Percentiles rank a stretch among this genome's conserved stretches.
Conservation (phyloP, 2,113 vertebrate genomes). For the Charina bottae region DNA sequence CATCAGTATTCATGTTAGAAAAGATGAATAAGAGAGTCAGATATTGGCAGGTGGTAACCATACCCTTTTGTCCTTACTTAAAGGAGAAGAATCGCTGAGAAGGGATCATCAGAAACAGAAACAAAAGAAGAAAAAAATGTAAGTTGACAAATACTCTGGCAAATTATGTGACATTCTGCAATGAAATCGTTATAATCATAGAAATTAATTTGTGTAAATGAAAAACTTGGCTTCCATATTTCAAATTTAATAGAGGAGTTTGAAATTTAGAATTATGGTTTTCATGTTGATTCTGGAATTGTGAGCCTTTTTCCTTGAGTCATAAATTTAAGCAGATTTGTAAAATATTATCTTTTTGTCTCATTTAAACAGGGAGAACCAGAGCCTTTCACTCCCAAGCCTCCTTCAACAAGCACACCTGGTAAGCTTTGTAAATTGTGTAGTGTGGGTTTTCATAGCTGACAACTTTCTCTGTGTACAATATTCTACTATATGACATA, state of each 20-base stretch:
- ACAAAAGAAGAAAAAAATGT: constrained; percentile 88
- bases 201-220: neutral
- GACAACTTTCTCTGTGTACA: neutral
- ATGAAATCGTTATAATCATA: constrained; percentile 1
- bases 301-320: neutral
- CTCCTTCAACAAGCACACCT: constrained; percentile 92
- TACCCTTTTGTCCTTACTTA: constrained; percentile 25
- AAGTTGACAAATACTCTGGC: constrained; percentile 66
- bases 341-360: neutral
- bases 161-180: neutral
- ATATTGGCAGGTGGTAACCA: constrained; percentile 32
- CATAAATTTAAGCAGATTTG: constrained; percentile 29
- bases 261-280: neutral
- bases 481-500: neutral
- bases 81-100: constrained; percentile 98
- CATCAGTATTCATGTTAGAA: neutral
- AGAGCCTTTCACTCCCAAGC: constrained; percentile 85
- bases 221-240: accelerated
- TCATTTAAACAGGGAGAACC: constrained; percentile 85
- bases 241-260: neutral
- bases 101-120: constrained; percentile 93
- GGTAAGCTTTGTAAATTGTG: constrained; percentile 77
- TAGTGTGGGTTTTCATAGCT: neutral
- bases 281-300: neutral
- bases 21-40: neutral